Conservation (phyloP, 2,113 vertebrate genomes). For the Dromaius novaehollandiae region DNA sequence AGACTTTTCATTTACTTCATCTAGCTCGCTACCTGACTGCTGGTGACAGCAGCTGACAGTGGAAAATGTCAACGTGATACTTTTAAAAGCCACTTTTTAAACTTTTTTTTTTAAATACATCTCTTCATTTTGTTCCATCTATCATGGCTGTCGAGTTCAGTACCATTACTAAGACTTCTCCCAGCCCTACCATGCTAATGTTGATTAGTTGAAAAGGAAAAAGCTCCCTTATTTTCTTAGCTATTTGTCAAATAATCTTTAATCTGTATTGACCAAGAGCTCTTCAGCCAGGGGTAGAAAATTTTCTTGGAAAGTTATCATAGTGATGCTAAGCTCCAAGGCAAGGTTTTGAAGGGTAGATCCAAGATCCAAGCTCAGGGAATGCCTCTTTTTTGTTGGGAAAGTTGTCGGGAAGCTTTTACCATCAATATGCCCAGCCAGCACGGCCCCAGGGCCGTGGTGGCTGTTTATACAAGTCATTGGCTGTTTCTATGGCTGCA, state of each 20-base stretch:
- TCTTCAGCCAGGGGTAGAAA: background rate
- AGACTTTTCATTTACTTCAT: background rate
- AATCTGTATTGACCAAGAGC: background rate
- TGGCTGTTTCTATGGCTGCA: background rate
- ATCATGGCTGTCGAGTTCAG: background rate
- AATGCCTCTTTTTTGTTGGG: background rate
- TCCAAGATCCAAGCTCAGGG: background rate
- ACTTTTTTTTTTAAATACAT: background rate
- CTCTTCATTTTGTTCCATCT: background rate
- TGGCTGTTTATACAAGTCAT: background rate
- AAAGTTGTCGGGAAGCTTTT: background rate
- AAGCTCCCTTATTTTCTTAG: background rate
- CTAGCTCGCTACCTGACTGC: background rate
- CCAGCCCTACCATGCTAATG: background rate
- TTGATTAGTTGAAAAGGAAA: background rate
- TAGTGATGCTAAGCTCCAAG: background rate
- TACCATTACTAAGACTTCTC: background rate
- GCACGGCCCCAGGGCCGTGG: background rate
- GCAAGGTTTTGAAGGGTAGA: background rate
- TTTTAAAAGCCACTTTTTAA: background rate
- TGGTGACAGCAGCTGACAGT: background rate
- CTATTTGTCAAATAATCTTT: background rate
- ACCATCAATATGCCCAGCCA: background rate
- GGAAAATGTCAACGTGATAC: background rate
- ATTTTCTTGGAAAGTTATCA: background rate